Evolutionary conservation across 2,113 vertebrate genomes (phyloP).

Genomic region (Chaenocephalus aceratus): DNA sequence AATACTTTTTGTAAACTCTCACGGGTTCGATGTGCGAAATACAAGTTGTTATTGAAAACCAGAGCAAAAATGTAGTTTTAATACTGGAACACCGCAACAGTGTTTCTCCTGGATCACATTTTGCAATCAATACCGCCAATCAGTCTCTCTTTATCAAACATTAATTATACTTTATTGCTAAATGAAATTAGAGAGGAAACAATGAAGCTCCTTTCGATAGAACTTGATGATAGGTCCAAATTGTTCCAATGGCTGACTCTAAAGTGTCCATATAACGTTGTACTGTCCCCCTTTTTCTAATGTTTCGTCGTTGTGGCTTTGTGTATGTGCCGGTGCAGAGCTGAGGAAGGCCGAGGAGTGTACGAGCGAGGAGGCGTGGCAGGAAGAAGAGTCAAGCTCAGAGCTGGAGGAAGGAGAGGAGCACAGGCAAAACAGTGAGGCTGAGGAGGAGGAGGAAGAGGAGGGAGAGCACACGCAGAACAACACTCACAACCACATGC

Average conservation of each 20-base stretch:
- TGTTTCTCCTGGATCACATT: too few species aligned
- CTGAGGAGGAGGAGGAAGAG: conserved; percentile 45
- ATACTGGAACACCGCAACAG: too few species aligned
- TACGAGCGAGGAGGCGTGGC: conserved; percentile 57
- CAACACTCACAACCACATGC: conserved; percentile 44
- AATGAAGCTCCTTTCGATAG: neutral
- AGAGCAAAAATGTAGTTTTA: too few species aligned
- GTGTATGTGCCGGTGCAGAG: conserved; percentile 31
- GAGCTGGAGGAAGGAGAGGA: conserved; percentile 61
- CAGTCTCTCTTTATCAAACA: too few species aligned
- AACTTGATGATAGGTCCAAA: neutral
- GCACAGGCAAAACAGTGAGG: conserved; percentile 57
- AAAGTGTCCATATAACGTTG: neutral
- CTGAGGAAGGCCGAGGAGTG: conserved; percentile 53
- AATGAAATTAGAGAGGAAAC: too few species aligned
- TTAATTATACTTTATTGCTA: too few species aligned
- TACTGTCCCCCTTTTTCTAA: neutral
- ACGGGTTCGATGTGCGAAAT: too few species aligned
- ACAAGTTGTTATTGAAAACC: too few species aligned
- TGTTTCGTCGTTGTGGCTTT: neutral
- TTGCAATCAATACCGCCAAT: too few species aligned
- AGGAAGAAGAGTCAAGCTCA: conserved; percentile 55
- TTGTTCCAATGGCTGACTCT: neutral
- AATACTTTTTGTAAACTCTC: too few species aligned
- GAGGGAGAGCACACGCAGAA: conserved; percentile 59